Conservation (phyloP, 2,113 vertebrate genomes). For the Gadus chalcogrammus region DNA sequence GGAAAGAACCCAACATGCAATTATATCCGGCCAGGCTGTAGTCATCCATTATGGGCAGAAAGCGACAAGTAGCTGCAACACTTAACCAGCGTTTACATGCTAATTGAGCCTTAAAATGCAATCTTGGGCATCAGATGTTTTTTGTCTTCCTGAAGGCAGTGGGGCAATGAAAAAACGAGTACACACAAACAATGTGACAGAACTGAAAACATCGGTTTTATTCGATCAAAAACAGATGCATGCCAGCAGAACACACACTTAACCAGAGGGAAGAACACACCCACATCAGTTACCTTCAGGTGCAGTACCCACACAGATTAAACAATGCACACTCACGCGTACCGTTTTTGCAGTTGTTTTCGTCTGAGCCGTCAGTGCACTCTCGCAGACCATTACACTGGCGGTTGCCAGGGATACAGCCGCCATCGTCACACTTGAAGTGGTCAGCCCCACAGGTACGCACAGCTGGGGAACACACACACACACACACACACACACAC, state of each 20-base stretch:
- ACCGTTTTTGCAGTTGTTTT: conserved; percentile 88
- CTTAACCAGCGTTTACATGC: too few species aligned
- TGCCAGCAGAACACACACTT: background rate
- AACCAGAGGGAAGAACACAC: background rate
- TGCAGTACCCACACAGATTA: background rate
- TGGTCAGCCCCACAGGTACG: conserved; percentile 88
- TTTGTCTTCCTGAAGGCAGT: too few species aligned
- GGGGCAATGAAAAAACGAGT: too few species aligned
- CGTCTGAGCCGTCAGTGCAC: conserved; percentile 90
- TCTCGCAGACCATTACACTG: conserved; percentile 91
- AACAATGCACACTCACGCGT: conserved; percentile 26
- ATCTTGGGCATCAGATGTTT: too few species aligned
- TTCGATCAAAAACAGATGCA: background rate
- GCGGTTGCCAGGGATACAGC: conserved; percentile 84
- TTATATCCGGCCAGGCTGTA: too few species aligned
- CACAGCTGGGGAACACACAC: conserved; percentile 73
- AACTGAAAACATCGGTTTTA: background rate
- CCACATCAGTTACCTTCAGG: too few species aligned
- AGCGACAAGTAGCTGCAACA: too few species aligned
- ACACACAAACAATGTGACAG: conserved; percentile 6
- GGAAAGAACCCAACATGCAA: too few species aligned
- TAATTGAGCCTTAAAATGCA: too few species aligned
- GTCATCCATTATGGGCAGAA: too few species aligned
- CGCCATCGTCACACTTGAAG: conserved; percentile 92
- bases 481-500: conserved; percentile 16